phyloP scores from a whole-genome alignment of 2,888 invertebrate species.

The Temnothorax ravouxi region DNA sequence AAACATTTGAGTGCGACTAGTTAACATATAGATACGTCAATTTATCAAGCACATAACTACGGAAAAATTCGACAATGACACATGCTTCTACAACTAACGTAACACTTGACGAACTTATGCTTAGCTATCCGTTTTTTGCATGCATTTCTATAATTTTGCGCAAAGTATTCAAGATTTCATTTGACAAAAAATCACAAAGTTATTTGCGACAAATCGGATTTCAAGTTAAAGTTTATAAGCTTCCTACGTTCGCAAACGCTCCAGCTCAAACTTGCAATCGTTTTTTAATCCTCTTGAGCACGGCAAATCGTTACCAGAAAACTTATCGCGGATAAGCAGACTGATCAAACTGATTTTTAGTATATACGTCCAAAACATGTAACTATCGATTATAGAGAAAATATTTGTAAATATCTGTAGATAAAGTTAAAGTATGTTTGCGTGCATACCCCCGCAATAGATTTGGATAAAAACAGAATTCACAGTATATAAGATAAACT shows the following conservation, averaged over 20 bases:
- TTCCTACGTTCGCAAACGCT: constrained; percentile 4
- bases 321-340: not conserved
- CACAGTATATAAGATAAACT: not conserved
- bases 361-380: not conserved
- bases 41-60: not conserved
- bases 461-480: not conserved
- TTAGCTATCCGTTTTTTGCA: not conserved
- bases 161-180: constrained; percentile 7
- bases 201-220: constrained; percentile 29
- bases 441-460: not conserved
- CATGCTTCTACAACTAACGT: not conserved
- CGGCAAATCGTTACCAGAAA: not conserved
- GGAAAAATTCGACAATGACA: not conserved
- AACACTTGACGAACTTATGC: not conserved
- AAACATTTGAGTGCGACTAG: not conserved
- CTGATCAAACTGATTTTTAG: not conserved
- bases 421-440: not conserved
- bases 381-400: not conserved
- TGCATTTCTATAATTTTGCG: not conserved
- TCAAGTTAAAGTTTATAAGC: constrained; percentile 41
- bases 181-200: not conserved
- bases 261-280: constrained; percentile 3
- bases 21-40: not conserved
- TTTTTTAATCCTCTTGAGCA: constrained; percentile 2
- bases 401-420: not conserved